Percentiles rank a stretch among this genome's conserved stretches.
Conservation (phyloP, 2,797 vertebrate species). For the Hylomyscus alleni region DNA sequence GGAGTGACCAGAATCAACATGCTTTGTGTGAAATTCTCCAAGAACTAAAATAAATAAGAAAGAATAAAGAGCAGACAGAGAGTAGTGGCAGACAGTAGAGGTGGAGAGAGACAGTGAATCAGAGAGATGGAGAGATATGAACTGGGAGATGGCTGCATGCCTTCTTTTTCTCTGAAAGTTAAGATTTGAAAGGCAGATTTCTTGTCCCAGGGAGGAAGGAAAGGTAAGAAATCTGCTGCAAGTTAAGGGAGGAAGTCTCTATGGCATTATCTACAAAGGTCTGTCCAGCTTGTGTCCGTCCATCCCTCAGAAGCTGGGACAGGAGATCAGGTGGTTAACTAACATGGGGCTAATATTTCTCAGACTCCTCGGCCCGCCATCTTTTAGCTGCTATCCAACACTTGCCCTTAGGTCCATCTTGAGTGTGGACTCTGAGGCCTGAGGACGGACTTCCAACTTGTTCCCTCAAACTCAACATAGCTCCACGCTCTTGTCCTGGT, state of each 20-base stretch:
- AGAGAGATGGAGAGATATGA: neutral
- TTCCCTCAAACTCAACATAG: accelerated
- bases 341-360: neutral
- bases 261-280: accelerated
- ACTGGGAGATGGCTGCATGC: neutral
- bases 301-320: accelerated
- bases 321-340: neutral
- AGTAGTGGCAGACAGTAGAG: neutral
- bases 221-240: neutral
- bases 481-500: accelerated
- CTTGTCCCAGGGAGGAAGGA: neutral
- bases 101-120: neutral
- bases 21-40: neutral
- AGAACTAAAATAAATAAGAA: neutral
- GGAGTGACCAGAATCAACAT: neutral
- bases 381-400: neutral
- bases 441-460: accelerated
- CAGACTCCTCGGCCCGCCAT: neutral
- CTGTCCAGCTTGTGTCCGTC: neutral
- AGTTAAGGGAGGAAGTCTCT: accelerated
- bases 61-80: neutral
- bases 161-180: neutral
- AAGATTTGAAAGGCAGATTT: neutral
- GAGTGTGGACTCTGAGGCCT: neutral
- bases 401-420: accelerated